Base-by-base conservation (phyloP, 2,113 vertebrate genomes). In the Ptilorrhoa leucosticta region DNA sequence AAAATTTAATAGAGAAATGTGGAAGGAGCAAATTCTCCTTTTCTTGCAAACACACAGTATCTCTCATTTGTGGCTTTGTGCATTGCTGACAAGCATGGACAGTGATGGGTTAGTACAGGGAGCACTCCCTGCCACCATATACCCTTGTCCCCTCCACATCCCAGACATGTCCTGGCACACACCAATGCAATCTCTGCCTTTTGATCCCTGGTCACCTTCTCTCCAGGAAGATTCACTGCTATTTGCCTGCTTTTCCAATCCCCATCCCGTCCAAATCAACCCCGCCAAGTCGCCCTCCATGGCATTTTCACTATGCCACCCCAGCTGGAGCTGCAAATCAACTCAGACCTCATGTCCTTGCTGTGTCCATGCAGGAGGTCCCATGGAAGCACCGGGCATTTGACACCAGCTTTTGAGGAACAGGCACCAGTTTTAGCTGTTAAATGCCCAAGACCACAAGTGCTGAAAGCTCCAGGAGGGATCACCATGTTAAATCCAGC, bases 331-430 rank as follows among this genome's bases (percentile, higher is more conserved):
- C n/a, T 69, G n/a, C 2, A 2, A 40, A 11, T 70, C 64, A 37
- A 5, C 15, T 44, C 1, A 5, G 70, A 75, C 33, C 51, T 88
- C 2, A 0, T 7, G 4, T 57, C 66, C 45, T 60, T 44, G 28
- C 48, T 56, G 39, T 83, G 8, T 45, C 61, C 37, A 17, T 4
- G 14, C 77, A 68, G 60, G 26, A 92, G 39, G 26, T 78, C 30
- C 51, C 30, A 9, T 23, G 73, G 39, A 9, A 75, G 42, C 57
- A 15, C 12, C 0, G 16, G 39, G 58, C 26, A n/a, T 28, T 68
- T 40, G 81, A 37, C 61, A 51, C 28, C 65, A 83, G 70, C 75
- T 83, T 94, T 94, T 95, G 56, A 93, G 85, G 88, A 93, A 80
- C 47, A 20, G 42, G 26, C 65, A 37, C 51, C 40, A 11, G 7